Evolutionary conservation across 2,113 vertebrate genomes (phyloP).

Genomic region (Mus musculus): GRCm39 chr6:99658001-99658500

Average conservation of each 20-base stretch:
- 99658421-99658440: not conserved
- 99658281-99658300: not conserved
- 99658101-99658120: not conserved
- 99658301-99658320: conserved; percentile 12
- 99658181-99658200: not conserved
- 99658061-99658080: not conserved
- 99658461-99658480: too few relatives aligned
- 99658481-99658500: too few relatives aligned
- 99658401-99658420: not conserved
- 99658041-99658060: not conserved
- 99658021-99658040: not conserved
- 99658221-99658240: not conserved
- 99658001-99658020: not conserved
- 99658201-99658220: not conserved
- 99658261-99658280: not conserved
- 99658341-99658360: not conserved
- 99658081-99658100: not conserved
- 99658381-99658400: not conserved
- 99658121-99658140: not conserved
- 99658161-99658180: not conserved
- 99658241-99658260: not conserved
- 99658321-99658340: not conserved
- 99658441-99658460: too few relatives aligned
- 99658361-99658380: not conserved
- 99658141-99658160: not conserved